Base-by-base conservation (phyloP, 1,140 invertebrate genomes). In the Scaptomyza pallida region DNA sequence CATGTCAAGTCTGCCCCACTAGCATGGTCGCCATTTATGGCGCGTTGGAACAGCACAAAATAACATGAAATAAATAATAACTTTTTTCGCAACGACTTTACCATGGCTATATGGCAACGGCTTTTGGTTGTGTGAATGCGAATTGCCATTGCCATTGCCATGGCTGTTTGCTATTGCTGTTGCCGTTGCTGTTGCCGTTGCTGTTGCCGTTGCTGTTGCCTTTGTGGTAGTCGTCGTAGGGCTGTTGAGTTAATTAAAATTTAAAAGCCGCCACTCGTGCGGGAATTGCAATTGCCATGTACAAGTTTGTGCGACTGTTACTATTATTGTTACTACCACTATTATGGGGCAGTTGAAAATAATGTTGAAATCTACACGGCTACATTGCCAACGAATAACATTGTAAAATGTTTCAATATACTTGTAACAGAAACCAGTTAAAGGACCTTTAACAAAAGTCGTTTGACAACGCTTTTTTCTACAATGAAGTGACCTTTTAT, bases 1-100 rank as follows among this genome's bases (percentile, higher is more conserved):
- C 72, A 73, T 74, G 81, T 81, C n/a, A n/a, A n/a, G 69, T 75
- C 30, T 86, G 77, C 56, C 56, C 65, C 30, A 30, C n/a, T 30
- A 23, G 56, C 55, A 56, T 21, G 26, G 41, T 52, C 60, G 33
- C 48, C 81, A 69, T 86, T 86, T 85, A 70, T 65, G 77, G 59
- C 81, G 81, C 81, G 81, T 85, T 81, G 81, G 75, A 74, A 85
- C 77, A 81, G 80, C 77, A 86, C 82, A 75, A 81, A 88, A 86
- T 88, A 88, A 88, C 81, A 86, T 88, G 69, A 88, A 88, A 86
- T 86, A 86, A 86, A 86, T 86, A 86, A 86, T 86, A 86, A 86
- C 82, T 85, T 83, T 86, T 86, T 61, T n/a, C n/a, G 57, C 68
- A 50, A n/a, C 60, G 67, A 50, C 67, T 71, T 43, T 61, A 43